These are phyloP conservation scores for Eurytoma adleriae DNA, from an alignment of 2,888 invertebrate species.

Conservation along the genomic window DNA sequence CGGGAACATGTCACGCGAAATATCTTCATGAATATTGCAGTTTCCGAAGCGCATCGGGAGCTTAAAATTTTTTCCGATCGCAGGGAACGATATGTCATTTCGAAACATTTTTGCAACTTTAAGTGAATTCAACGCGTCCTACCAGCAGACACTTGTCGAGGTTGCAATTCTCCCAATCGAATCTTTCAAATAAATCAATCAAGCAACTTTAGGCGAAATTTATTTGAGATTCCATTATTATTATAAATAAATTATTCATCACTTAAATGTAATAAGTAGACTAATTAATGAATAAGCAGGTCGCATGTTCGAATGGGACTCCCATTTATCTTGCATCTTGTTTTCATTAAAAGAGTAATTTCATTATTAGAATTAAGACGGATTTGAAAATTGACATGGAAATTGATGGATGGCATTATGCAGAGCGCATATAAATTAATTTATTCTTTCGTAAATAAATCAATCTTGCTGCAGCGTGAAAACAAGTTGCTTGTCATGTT, in stretches of 20 bases:
- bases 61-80: conserved; percentile 36
- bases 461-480: not conserved
- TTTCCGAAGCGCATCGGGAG: not conserved
- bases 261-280: too few species aligned
- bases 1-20: conserved; percentile 51
- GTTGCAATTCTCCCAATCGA: not conserved
- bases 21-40: conserved; percentile 56
- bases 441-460: conserved; percentile 26
- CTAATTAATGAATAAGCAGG: too few species aligned
- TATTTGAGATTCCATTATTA: too few species aligned
- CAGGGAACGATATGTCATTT: conserved; percentile 37
- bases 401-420: too few species aligned
- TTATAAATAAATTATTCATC: too few species aligned
- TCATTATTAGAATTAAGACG: too few species aligned
- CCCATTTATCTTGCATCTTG: too few species aligned
- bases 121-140: conserved; percentile 20
- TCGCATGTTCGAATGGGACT: too few species aligned
- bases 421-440: conserved; percentile 15
- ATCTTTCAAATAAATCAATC: conserved; percentile 11
- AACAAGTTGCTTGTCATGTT: not conserved
- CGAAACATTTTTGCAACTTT: conserved; percentile 18
- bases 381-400: too few species aligned
- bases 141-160: not conserved
- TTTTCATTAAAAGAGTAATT: too few species aligned
- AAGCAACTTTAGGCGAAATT: too few species aligned